Evolutionary conservation across 2,888 invertebrate genomes (phyloP).

Genomic region (Tortrix viridana): DNA sequence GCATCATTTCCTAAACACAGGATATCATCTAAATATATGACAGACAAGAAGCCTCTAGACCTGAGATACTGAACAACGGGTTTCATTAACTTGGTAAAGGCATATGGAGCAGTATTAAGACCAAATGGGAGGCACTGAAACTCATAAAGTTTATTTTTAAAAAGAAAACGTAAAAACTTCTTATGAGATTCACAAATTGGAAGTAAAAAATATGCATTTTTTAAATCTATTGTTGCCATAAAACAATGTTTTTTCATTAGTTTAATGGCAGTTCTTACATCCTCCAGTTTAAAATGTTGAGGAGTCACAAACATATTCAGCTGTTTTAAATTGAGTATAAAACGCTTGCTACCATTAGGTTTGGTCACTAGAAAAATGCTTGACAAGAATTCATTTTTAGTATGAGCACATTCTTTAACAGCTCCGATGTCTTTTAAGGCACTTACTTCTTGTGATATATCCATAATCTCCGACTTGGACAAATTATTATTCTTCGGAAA

Average conservation of each 20-base stretch:
- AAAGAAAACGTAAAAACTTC: slow-evolving; percentile 14
- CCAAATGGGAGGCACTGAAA: slow-evolving; percentile 15
- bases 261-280: slow-evolving; percentile 12
- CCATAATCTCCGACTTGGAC: no score
- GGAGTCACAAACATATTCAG: no score
- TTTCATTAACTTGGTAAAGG: slow-evolving; percentile 16
- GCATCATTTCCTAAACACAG: slow-evolving; percentile 7
- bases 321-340: background rate
- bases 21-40: slow-evolving; percentile 17
- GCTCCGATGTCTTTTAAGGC: no score
- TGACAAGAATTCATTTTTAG: background rate
- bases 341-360: background rate
- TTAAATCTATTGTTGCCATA: slow-evolving; percentile 8
- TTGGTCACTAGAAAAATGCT: background rate
- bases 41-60: background rate
- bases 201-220: slow-evolving; percentile 3
- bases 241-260: slow-evolving; percentile 4
- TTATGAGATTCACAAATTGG: slow-evolving; percentile 13
- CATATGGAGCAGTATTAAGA: no score
- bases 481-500: no score
- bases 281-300: no score
- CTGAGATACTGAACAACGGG: slow-evolving; percentile 11
- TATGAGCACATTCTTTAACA: background rate
- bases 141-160: slow-evolving; percentile 12
- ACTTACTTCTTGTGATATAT: no score